phyloP scores from a whole-genome alignment of 2,113 vertebrate species.

The Calyptomena viridis region DNA sequence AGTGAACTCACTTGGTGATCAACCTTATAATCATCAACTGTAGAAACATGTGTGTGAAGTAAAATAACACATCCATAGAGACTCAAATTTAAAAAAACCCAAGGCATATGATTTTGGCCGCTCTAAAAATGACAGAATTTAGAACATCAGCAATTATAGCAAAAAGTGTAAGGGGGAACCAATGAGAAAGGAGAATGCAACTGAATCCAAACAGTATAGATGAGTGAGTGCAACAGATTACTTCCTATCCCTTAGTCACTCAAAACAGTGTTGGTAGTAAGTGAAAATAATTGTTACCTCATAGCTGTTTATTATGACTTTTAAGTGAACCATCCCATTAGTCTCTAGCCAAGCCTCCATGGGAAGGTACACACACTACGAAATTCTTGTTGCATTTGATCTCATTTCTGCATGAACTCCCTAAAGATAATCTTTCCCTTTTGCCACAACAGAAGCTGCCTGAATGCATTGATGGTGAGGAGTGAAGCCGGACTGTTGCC shows the following conservation, averaged over 20 bases:
- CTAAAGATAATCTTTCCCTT: neutral
- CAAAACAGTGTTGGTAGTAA: neutral
- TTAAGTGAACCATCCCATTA: neutral
- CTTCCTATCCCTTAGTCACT: neutral
- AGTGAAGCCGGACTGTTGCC: neutral
- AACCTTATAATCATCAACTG: neutral
- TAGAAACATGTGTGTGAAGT: neutral
- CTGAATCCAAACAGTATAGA: neutral
- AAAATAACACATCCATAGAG: neutral
- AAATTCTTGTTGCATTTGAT: neutral
- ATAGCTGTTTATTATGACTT: neutral
- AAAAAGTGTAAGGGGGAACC: neutral
- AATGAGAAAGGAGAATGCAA: neutral
- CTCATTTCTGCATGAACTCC: neutral
- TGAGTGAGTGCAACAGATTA: neutral
- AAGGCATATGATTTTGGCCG: neutral
- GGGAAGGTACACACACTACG: neutral
- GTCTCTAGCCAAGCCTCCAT: neutral
- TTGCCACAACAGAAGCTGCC: neutral
- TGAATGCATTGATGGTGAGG: no score
- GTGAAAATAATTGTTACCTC: neutral
- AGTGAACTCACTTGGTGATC: neutral
- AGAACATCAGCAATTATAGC: neutral
- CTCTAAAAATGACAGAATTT: neutral
- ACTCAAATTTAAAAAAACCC: neutral